phyloP scores from a whole-genome alignment of 2,797 vertebrate genomes.

The Melanotaenia maccullochi region DNA sequence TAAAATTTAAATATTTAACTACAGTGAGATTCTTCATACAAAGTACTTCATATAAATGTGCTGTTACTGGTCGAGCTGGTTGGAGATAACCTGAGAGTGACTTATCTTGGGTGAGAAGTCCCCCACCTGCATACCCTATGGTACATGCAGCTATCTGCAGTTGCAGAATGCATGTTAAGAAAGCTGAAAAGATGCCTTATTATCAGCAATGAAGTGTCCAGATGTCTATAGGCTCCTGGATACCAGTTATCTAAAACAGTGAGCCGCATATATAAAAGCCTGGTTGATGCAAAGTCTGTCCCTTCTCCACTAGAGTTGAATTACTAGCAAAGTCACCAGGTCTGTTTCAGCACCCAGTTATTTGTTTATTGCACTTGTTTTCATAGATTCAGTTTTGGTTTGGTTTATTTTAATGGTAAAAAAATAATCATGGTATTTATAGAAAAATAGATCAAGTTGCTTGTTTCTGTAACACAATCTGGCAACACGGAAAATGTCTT shows the following conservation, averaged over 20 bases:
- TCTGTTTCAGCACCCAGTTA: background rate
- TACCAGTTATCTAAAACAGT: background rate
- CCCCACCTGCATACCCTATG: background rate
- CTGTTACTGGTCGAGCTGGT: background rate
- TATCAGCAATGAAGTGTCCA: background rate
- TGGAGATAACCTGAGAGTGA: background rate
- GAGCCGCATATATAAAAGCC: background rate
- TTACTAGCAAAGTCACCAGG: background rate
- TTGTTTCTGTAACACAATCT: no score
- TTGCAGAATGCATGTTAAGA: background rate
- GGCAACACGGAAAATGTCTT: background rate
- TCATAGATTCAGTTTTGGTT: background rate
- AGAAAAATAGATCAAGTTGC: no score
- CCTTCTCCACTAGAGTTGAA: background rate
- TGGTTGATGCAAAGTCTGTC: background rate
- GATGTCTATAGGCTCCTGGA: background rate
- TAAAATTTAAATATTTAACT: background rate
- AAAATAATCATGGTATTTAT: no score
- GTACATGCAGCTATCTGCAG: background rate
- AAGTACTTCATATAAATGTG: background rate
- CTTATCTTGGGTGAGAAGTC: background rate
- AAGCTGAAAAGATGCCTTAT: background rate
- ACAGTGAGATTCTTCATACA: background rate
- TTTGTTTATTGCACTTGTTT: background rate
- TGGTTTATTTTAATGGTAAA: background rate